Conservation (phyloP, 2,888 invertebrate species). For the Campoplex nolae region DNA sequence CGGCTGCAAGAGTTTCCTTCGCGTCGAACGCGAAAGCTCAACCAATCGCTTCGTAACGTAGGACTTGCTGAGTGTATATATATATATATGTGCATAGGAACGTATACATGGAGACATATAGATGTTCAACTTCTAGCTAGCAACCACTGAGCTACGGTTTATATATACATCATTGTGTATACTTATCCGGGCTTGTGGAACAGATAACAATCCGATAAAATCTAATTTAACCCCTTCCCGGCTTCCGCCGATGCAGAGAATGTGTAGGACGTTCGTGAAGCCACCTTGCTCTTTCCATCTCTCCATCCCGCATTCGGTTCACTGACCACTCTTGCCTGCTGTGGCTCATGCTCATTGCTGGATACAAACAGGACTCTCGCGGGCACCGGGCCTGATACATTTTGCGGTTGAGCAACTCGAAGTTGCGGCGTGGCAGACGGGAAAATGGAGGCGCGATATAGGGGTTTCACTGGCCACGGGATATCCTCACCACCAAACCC, state of each 20-base stretch:
- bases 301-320: conserved; percentile 37
- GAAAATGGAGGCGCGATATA: conserved; percentile 76
- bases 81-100: conserved; percentile 34
- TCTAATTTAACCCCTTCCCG: conserved; percentile 78
- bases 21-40: conserved; percentile 44
- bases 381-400: conserved; percentile 78
- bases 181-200: conserved; percentile 73
- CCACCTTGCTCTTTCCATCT: conserved; percentile 16
- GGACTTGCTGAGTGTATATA: conserved; percentile 24
- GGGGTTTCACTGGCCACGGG: conserved; percentile 52
- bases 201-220: conserved; percentile 81
- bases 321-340: conserved; percentile 52
- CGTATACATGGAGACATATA: conserved; percentile 10
- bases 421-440: conserved; percentile 76
- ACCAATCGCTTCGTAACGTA: conserved; percentile 60
- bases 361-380: conserved; percentile 68
- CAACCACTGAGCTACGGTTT: conserved; percentile 26
- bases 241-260: conserved; percentile 10
- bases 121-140: conserved; percentile 39
- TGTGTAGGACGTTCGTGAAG: conserved; percentile 25
- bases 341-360: conserved; percentile 31
- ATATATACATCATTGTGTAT: conserved; percentile 39
- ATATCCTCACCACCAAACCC: conserved; percentile 48
- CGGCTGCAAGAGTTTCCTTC: conserved; percentile 55
- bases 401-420: conserved; percentile 79